These are phyloP conservation scores for Diarsia mendica DNA, from an alignment of 2,888 invertebrate genomes.

Conservation along the genomic window DNA sequence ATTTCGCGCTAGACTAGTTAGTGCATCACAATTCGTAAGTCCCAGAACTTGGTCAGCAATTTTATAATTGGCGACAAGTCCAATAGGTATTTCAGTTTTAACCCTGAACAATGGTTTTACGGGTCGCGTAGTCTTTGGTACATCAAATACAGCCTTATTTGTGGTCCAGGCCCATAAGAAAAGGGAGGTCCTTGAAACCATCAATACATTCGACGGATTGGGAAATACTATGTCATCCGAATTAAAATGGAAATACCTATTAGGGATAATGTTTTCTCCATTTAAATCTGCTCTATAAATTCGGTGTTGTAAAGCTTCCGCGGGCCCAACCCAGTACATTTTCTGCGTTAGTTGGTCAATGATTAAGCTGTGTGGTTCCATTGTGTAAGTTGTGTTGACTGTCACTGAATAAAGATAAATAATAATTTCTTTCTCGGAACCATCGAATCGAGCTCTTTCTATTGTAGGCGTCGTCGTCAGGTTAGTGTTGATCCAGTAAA, in stretches of 20 bases:
- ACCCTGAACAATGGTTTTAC: no score
- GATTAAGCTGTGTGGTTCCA: not conserved
- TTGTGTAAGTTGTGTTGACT: not conserved
- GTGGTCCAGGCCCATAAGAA: not conserved
- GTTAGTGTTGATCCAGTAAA: conserved; percentile 11
- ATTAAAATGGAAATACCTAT: not conserved
- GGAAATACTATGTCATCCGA: not conserved
- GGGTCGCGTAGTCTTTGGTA: not conserved
- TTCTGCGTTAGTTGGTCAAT: not conserved
- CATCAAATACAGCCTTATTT: not conserved
- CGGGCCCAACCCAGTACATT: not conserved
- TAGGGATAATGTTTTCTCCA: not conserved
- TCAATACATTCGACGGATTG: not conserved
- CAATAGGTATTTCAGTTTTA: not conserved
- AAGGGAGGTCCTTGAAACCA: not conserved
- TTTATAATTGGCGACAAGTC: conserved; percentile 5
- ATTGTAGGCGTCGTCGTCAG: not conserved
- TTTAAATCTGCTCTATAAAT: not conserved
- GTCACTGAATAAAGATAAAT: not conserved
- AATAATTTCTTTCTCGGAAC: not conserved
- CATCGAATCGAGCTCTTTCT: not conserved
- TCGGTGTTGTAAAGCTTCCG: accelerated
- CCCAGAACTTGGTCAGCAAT: conserved; percentile 1
- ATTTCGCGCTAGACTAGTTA: not conserved
- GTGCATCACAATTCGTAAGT: not conserved